A percentile compares a stretch with the other conserved stretches of the same genome.
Conservation (phyloP, 2,888 invertebrate genomes). For the Idaea dimidiata region DNA sequence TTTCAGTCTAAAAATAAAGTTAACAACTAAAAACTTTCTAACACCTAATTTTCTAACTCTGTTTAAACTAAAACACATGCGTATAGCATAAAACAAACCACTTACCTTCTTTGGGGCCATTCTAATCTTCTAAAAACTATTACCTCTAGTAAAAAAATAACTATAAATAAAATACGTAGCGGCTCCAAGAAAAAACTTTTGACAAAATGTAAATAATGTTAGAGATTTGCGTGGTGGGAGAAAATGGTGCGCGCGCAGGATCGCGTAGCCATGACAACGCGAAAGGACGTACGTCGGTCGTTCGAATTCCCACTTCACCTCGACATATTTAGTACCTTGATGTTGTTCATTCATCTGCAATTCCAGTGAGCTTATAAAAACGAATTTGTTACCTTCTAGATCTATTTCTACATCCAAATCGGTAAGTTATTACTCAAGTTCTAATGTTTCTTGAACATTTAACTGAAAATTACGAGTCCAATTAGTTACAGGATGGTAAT, state of each 20-base stretch:
- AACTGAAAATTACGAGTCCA: background rate
- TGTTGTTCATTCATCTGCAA: background rate
- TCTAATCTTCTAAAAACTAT: conserved; percentile 21
- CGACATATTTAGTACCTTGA: background rate
- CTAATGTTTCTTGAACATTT: background rate
- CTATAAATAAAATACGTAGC: conserved; percentile 27
- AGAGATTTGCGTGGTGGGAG: conserved; percentile 37
- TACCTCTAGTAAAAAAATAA: conserved; percentile 17
- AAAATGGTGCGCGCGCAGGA: conserved; percentile 65
- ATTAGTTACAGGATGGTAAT: background rate
- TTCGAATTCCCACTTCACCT: background rate
- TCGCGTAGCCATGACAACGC: conserved; percentile 55
- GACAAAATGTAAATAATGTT: conserved; percentile 52
- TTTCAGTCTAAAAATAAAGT: background rate
- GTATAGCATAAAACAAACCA: background rate
- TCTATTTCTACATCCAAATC: background rate
- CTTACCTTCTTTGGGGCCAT: conserved; percentile 76
- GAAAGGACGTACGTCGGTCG: conserved; percentile 22
- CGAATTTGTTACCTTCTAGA: background rate
- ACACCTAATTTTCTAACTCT: background rate
- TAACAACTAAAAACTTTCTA: background rate
- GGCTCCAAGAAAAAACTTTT: conserved; percentile 44
- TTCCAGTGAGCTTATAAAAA: background rate
- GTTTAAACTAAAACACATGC: background rate
- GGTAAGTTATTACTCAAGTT: background rate